A percentile compares a stretch with the other conserved stretches of the same genome.
These are phyloP conservation scores for Diadegma fenestrale DNA, from an alignment of 2,888 invertebrate species.

Conservation along the genomic window DNA sequence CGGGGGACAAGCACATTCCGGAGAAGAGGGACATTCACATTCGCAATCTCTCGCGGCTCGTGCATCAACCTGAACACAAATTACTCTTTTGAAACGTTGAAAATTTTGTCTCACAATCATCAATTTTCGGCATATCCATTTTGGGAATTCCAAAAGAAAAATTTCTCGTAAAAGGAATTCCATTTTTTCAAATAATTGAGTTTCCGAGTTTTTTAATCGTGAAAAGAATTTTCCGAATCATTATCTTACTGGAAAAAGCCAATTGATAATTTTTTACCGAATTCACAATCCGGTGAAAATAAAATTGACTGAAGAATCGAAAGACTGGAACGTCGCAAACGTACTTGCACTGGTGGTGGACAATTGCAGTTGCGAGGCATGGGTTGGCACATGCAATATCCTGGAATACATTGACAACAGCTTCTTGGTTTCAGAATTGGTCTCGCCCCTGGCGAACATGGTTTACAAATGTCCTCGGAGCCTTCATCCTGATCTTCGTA, in stretches of 20 bases:
- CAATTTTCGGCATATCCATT: background rate
- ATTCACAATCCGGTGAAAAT: background rate
- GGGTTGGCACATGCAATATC: constrained; percentile 75
- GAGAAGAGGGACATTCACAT: constrained; percentile 75
- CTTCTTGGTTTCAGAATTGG: constrained; percentile 71
- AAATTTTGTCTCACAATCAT: background rate
- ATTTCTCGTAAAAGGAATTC: background rate
- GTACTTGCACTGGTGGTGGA: constrained; percentile 74
- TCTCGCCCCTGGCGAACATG: constrained; percentile 69
- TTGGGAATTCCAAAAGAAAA: background rate
- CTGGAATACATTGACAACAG: constrained; percentile 69
- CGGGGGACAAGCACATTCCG: constrained; percentile 77
- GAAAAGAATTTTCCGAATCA: background rate
- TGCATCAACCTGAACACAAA: constrained; percentile 68
- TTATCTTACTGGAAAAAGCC: background rate
- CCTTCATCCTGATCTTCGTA: constrained; percentile 25
- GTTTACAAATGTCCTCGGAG: constrained; percentile 56
- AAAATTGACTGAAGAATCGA: background rate
- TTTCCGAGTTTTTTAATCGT: background rate
- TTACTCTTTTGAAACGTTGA: background rate
- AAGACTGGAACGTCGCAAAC: background rate
- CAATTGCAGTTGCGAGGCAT: constrained; percentile 77
- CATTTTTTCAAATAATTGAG: background rate
- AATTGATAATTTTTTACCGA: background rate
- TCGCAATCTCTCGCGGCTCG: constrained; percentile 73